Conservation (phyloP, 2,888 invertebrate species). For the Gnatocerus cornutus region DNA sequence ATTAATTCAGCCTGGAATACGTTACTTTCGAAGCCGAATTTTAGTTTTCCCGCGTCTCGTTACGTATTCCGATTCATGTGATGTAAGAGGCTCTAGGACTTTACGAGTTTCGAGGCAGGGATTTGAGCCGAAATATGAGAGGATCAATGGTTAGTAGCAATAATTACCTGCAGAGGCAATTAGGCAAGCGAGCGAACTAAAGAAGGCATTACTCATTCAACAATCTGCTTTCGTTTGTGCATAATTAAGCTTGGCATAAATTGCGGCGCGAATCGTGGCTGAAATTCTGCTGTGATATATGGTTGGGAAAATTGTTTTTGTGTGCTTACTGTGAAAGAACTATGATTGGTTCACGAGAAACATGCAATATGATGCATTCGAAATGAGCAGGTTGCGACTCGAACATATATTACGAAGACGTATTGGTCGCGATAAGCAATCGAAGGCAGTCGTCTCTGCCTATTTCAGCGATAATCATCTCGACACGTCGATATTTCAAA, state of each 20-base stretch:
- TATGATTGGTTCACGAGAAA: slow-evolving; percentile 27
- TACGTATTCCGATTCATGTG: slow-evolving; percentile 40
- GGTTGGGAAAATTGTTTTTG: slow-evolving; percentile 38
- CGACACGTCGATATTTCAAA: slow-evolving; percentile 55
- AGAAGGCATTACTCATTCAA: slow-evolving; percentile 54
- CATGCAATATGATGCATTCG: slow-evolving; percentile 37
- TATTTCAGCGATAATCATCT: slow-evolving; percentile 50
- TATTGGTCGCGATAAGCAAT: slow-evolving; percentile 51
- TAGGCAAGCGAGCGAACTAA: slow-evolving; percentile 22
- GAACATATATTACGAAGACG: slow-evolving; percentile 50
- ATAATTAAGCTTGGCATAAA: slow-evolving; percentile 57
- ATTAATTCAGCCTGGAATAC: slow-evolving; percentile 7
- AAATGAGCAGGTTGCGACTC: slow-evolving; percentile 9
- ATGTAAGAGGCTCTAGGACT: slow-evolving; percentile 35
- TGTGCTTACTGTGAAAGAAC: background rate
- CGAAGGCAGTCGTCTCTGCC: slow-evolving; percentile 47
- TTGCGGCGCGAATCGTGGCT: slow-evolving; percentile 54
- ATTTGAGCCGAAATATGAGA: slow-evolving; percentile 27
- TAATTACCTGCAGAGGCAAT: slow-evolving; percentile 39
- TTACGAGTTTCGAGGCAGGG: slow-evolving; percentile 25
- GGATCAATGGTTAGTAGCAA: slow-evolving; percentile 36
- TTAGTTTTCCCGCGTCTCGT: slow-evolving; percentile 27
- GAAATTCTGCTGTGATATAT: slow-evolving; percentile 27
- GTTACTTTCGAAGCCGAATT: slow-evolving; percentile 5
- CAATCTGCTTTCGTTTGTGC: slow-evolving; percentile 57